phyloP scores from a whole-genome alignment of 2,113 vertebrate species.

The Merops nubicus region DNA sequence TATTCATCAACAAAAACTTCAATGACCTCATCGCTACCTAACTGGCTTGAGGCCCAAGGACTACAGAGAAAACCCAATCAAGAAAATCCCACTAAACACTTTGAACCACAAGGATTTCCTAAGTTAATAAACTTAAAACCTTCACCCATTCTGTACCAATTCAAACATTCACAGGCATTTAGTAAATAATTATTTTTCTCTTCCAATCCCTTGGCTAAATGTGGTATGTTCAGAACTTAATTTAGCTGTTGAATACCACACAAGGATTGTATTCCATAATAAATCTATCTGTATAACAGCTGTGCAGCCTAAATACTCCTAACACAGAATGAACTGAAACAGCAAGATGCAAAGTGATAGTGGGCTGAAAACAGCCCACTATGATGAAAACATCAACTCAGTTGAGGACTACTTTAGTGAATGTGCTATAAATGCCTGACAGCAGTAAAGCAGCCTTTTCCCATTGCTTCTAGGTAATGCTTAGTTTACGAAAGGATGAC shows the following conservation, averaged over 20 bases:
- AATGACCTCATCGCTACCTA: not conserved
- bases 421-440: not conserved
- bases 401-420: not conserved
- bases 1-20: not conserved
- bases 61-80: not conserved
- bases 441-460: not conserved
- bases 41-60: not conserved
- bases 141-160: not conserved
- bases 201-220: not conserved
- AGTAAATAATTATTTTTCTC: not conserved
- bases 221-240: not conserved
- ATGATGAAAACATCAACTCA: not conserved
- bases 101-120: not conserved
- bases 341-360: slow-evolving; percentile 24
- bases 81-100: not conserved
- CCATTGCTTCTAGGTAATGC: not conserved
- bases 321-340: slow-evolving; percentile 13
- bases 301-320: slow-evolving; percentile 6
- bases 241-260: not conserved
- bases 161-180: not conserved
- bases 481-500: not conserved
- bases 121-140: not conserved
- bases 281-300: not conserved
- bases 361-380: not conserved
- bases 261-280: not conserved